Conservation (phyloP, 2,113 vertebrate genomes). For the Polypterus bichir region DNA sequence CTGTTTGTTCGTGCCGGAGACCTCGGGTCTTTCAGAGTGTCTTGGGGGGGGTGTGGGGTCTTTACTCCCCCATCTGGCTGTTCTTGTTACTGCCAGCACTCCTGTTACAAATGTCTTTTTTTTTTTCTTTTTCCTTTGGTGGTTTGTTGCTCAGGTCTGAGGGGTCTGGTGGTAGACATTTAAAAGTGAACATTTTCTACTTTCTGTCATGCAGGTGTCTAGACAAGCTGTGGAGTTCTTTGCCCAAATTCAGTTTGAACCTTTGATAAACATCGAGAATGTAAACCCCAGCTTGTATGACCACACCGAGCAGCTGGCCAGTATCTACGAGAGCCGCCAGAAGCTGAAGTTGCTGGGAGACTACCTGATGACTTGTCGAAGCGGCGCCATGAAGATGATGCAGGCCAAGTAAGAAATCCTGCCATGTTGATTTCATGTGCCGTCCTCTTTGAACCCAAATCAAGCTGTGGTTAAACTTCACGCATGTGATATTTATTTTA, state of each 20-base stretch:
- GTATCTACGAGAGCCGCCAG: constrained; percentile 49
- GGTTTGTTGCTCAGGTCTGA: too few relatives aligned
- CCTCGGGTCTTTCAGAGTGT: too few relatives aligned
- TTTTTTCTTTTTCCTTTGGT: too few relatives aligned
- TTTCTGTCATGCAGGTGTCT: constrained; percentile 52
- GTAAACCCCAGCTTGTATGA: constrained; percentile 67
- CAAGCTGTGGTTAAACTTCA: not conserved
- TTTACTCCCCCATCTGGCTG: too few relatives aligned
- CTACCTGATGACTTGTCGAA: constrained; percentile 77
- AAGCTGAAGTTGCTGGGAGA: constrained; percentile 81
- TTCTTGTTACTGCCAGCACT: too few relatives aligned
- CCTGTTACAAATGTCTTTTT: too few relatives aligned
- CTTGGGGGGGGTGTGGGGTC: too few relatives aligned
- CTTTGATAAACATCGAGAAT: constrained; percentile 69
- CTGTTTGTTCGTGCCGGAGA: not conserved
- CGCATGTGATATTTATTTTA: not conserved
- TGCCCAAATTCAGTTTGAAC: constrained; percentile 61
- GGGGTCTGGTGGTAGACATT: too few relatives aligned
- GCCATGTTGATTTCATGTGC: not conserved
- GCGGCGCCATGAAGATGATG: constrained; percentile 63
- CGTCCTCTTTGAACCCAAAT: not conserved
- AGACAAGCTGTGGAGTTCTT: constrained; percentile 66
- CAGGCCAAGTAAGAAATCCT: constrained; percentile 31
- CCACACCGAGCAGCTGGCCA: constrained; percentile 63
- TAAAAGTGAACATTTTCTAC: too few relatives aligned